Base-by-base conservation (phyloP, 2,797 vertebrate species). In the Spea hammondii region DNA sequence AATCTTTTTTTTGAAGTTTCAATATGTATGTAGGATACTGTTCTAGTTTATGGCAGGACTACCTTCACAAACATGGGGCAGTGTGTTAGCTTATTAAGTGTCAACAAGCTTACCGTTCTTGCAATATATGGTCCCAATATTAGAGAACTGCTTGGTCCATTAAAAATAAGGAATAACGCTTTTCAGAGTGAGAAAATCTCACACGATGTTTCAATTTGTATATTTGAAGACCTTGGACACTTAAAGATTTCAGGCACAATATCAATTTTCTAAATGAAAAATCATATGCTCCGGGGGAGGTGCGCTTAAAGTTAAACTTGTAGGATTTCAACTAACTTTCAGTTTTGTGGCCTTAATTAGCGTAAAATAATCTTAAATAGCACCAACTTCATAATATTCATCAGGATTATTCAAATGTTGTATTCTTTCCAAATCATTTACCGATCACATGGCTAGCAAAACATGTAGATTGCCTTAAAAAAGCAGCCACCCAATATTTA, bases 21-120 rank as follows among this genome's bases (percentile, higher is more conserved):
- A 71, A 76, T 67, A 65, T 53, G 45, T 17, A 5, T 45, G 32
- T 3, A 32, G 32, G 32, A 32, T 32, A 32, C 32, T 32, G 32
- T 32, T 32, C 32, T 32, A 32, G 32, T 57, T 55, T 14, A 74
- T 64, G 59, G 49, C 32, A 57, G 49, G 62, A 32, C 32, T 32
- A 32, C 32, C 2, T 32, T 32, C 32, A 32, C 32, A 32, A 32
- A 32, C 32, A 32, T 32, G 32, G 32, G 32, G 32, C 66, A 68
- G 49, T 49, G 53, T 68, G 74, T 51, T 48, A 44, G 4, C 68
- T 78, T 60, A 78, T 60, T 53, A 78, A 10, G 45, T 32, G 32
- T 67, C 11, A 32, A 51, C 55, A 54, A 77, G 68, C 67, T 64
- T 76, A 67, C 5, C 44, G 67, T 13, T 54, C n/a, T 77, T 67